Conservation (phyloP, 2,888 invertebrate species). For the Loripinus fragilis region DNA sequence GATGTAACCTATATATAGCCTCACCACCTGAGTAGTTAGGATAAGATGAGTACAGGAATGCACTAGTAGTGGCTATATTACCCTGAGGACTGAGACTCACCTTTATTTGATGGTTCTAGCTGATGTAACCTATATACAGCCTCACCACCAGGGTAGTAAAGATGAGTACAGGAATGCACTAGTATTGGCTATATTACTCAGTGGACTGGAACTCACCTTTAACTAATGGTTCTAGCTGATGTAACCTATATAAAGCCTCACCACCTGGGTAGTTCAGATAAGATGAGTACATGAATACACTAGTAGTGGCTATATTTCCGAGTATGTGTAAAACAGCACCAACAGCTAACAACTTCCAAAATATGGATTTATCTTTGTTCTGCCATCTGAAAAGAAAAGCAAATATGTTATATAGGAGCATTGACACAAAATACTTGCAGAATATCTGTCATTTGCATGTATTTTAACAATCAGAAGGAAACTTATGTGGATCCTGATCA, state of each 20-base stretch:
- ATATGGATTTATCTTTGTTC: constrained; percentile 85
- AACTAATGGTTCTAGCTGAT: constrained; percentile 87
- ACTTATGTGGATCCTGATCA: too few species aligned
- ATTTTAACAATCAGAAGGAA: too few species aligned
- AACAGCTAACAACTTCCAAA: constrained; percentile 86
- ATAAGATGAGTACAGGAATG: constrained; percentile 93
- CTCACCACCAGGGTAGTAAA: constrained; percentile 98
- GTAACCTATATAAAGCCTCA: constrained; percentile 91
- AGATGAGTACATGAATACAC: too few species aligned
- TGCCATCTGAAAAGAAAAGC: constrained; percentile 93
- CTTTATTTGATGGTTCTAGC: constrained; percentile 84
- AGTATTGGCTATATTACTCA: constrained; percentile 91
- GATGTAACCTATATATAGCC: constrained; percentile 92
- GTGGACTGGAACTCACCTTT: constrained; percentile 44
- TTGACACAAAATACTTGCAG: too few species aligned
- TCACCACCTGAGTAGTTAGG: constrained; percentile 98
- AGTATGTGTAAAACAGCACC: constrained; percentile 87
- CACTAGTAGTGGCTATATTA: constrained; percentile 91
- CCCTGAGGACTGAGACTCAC: constrained; percentile 83
- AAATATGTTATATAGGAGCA: too few species aligned
- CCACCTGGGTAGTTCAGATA: too few species aligned
- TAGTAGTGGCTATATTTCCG: too few species aligned
- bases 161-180: constrained; percentile 92
- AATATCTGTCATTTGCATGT: too few species aligned
- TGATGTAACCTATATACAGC: constrained; percentile 93